Evolutionary conservation across 2,888 invertebrate genomes (phyloP), one percentile per base, ranked within the genome.

Genomic region (Noctuana brunneofusca): DNA sequence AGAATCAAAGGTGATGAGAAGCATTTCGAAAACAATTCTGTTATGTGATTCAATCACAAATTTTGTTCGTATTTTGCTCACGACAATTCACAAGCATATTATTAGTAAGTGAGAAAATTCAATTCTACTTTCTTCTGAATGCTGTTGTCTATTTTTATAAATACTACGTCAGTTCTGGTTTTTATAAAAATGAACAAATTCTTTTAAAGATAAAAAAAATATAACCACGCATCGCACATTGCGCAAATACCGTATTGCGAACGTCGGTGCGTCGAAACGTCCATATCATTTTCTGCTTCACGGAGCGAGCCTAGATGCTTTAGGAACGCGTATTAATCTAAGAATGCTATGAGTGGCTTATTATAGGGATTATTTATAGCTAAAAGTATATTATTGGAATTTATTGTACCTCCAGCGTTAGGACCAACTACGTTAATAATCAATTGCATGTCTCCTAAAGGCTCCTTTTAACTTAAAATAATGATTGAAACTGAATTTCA

Each of bases 231-330:
- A 50, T 24, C n/a, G 16, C n/a, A 50, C 50, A 27, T 48, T 50
- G 24, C 49, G 54, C 41, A 43, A 55, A 43, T 55, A 41, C 43
- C 43, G 27, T 53, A 30, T 4, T 12, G 22, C 53, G 30, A 46
- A 50, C 58, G 58, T 22, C 50, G 41, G 38, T 49, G 54, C 60
- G 60, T 60, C 69, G 69, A 70, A 76, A 74, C 74, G 76, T 76
- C 74, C 78, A 83, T 83, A 79, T 79, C 71, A 82, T 84, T 84
- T 84, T 79, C 76, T 79, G 77, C 80, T 75, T 72, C 74, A 78
- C 43, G 54, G 60, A 54, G 48, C 16, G 43, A 46, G 59, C 54
- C 60, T 60, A 60, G 71, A 73, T 74, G 75, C 68, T 68, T 60
- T 43, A 60, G 60, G 48, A 53, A 32, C 53, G n/a, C 50, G 55